Evolutionary conservation across 1,140 invertebrate genomes (phyloP), one percentile per base, ranked within the genome.

Genomic region (Periplaneta americana): DNA sequence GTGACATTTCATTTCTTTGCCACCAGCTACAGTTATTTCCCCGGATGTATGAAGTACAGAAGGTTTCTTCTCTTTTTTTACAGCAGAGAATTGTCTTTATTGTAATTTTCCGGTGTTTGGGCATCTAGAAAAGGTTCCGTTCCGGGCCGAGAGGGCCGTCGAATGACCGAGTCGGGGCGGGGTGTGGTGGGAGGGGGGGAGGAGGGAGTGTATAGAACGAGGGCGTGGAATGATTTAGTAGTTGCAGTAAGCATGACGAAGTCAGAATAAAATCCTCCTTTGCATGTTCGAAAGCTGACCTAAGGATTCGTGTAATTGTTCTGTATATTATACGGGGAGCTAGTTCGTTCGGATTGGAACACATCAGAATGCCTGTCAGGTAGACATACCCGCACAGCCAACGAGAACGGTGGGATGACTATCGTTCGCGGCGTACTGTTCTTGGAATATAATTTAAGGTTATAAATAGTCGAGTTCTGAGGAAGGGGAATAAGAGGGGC

Each of bases 161-260:
- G 35, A 77, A 34, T 34, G 35, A 34, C 75, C 75, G 75, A n/a
- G 75, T 22, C 22, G 75, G 3, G 75, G 22, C 17, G 22, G 75
- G 31, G 75, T 66, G 48, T 28, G 48, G 22, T 66, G 77, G 36
- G 17, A 37, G 33, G 34, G 28, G 39, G 4, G 35, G 77, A 18
- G 77, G 34, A 11, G n/a, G n/a, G n/a, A n/a, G n/a, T n/a, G n/a
- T n/a, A n/a, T n/a, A n/a, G n/a, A n/a, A 78, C 4, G 79, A 48
- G 78, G 78, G 79, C 15, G 79, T 34, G 79, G 48, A 80, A 80
- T 80, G 79, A 80, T 80, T 80, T 80, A 80, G 79, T 33, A 80
- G 18, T 34, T 6, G 79, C 79, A 80, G 48, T 80, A 31, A 80
- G 79, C 79, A 80, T 80, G 79, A 80, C 79, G 79, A 80, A 74